Evolutionary conservation across 2,888 invertebrate genomes (phyloP), one percentile per base, ranked within the genome.

Genomic region (Norana najaformis): DNA sequence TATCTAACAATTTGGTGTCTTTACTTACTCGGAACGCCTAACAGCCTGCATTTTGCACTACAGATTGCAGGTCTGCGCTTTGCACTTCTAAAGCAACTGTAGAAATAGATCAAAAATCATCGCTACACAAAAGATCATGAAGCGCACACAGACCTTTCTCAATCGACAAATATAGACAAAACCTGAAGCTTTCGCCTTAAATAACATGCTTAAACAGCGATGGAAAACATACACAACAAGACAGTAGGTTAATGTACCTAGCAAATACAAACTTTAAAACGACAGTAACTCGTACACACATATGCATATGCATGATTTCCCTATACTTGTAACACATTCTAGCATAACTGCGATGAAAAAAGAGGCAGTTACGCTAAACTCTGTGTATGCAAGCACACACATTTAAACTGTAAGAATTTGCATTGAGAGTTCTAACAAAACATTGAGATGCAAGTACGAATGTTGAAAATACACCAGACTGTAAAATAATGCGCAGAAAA

Each of bases 351-450:
- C n/a, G 8, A 30, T 47, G 47, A 69, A 69, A 69, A 69, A 69
- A n/a, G 30, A 30, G n/a, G 30, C 23, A 69, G 69, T 69, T 69
- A 69, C n/a, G n/a, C n/a, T 11, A 69, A 69, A n/a, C 30, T 23
- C 6, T 30, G 47, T 14, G 16, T 53, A 53, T 30, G 11, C 1
- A 53, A 53, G 53, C 30, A 53, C 53, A 30, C 4, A 53, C 53
- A 53, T 16, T 53, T 53, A 53, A 13, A 14, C 14, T 14, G 1
- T n/a, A 47, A 1, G 23, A 11, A 47, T 47, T 23, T 47, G 41
- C 41, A n/a, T 69, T 69, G 69, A 69, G 30, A 69, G 69, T n/a
- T 69, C n/a, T 69, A 69, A n/a, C n/a, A 69, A 69, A 69, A 69
- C 30, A n/a, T 69, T n/a, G n/a, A 69, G 18, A 1, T n/a, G 23